Evolutionary conservation across 2,888 invertebrate genomes (phyloP).

Genomic region (Drosophila sordidula): DNA sequence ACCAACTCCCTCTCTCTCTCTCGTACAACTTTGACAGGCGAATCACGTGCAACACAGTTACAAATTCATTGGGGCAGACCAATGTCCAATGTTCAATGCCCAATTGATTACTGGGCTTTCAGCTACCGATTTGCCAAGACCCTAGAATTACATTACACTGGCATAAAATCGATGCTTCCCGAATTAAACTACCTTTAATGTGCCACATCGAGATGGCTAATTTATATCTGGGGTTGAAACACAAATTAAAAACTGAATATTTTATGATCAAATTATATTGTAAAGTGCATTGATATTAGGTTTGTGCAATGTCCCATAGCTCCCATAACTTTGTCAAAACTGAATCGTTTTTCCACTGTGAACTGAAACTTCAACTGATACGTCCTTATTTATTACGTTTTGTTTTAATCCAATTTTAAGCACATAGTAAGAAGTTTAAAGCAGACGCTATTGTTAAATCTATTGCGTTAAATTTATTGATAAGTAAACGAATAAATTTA

Average conservation of each 20-base stretch:
- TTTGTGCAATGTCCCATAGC: too few species aligned
- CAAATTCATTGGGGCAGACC: constrained; percentile 44
- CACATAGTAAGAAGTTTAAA: too few species aligned
- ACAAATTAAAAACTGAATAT: constrained; percentile 7
- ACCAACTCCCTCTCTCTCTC: not conserved
- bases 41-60: constrained; percentile 49
- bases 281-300: too few species aligned
- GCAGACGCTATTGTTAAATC: too few species aligned
- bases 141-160: constrained; percentile 40
- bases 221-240: constrained; percentile 11
- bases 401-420: too few species aligned
- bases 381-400: too few species aligned
- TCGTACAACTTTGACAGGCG: constrained; percentile 37
- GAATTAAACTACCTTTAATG: constrained; percentile 26
- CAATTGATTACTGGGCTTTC: constrained; percentile 33
- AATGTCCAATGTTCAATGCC: constrained; percentile 24
- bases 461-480: too few species aligned
- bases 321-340: too few species aligned
- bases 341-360: too few species aligned
- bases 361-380: too few species aligned
- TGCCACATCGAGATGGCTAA: constrained; percentile 9
- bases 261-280: constrained; percentile 5
- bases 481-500: too few species aligned
- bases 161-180: constrained; percentile 65
- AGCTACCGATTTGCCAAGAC: constrained; percentile 23